Conservation (phyloP, 2,888 invertebrate species). For the Ariolimax columbianus region DNA sequence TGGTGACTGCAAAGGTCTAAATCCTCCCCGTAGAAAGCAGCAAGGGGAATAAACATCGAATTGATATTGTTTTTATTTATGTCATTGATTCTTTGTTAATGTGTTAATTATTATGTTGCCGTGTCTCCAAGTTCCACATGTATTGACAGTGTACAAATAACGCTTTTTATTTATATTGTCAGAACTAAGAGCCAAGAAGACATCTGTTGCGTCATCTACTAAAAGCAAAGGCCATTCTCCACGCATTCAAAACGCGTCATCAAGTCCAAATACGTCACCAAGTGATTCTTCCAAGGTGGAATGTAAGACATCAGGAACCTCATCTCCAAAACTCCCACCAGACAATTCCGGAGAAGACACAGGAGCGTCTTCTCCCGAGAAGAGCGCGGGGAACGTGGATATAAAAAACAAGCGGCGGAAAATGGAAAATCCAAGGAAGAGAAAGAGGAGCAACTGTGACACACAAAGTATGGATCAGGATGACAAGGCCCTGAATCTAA, state of each 20-base stretch:
- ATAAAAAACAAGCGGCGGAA: conserved; percentile 75
- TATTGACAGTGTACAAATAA: too few relatives aligned
- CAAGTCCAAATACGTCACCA: not conserved
- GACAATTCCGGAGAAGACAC: conserved; percentile 9
- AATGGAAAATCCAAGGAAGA: conserved; percentile 75
- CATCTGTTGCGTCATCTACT: conserved; percentile 49
- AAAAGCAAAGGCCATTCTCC: not conserved
- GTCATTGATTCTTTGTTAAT: too few relatives aligned
- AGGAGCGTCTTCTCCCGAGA: conserved; percentile 29
- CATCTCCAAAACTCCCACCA: not conserved
- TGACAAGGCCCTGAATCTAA: conserved; percentile 33
- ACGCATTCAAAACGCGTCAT: not conserved
- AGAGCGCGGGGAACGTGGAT: conserved; percentile 56
- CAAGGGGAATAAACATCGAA: too few relatives aligned
- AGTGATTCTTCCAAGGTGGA: not conserved
- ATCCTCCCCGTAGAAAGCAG: too few relatives aligned
- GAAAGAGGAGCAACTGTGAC: conserved; percentile 60
- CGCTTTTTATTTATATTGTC: conserved; percentile 28
- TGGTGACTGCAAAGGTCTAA: too few relatives aligned
- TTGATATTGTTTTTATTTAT: too few relatives aligned
- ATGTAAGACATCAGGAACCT: not conserved
- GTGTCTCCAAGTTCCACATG: too few relatives aligned
- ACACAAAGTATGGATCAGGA: not conserved
- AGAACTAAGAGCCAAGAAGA: conserved; percentile 53
- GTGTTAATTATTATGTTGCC: too few relatives aligned